Percentiles rank a stretch among this genome's conserved stretches.
Conservation (phyloP, 2,797 vertebrate species). For the Girardinus metallicus region DNA sequence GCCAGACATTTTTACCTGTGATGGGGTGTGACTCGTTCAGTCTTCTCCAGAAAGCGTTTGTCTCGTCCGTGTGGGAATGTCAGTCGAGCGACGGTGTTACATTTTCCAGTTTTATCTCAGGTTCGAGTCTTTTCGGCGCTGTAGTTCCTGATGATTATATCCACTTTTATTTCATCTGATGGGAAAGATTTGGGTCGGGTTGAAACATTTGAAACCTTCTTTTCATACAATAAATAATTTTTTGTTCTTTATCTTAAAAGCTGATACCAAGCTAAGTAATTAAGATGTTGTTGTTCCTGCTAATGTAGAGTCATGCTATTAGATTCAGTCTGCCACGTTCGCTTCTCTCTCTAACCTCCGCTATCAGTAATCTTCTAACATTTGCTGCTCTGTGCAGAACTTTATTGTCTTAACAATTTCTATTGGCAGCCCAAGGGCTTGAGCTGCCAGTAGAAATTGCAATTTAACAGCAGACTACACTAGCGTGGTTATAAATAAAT, state of each 20-base stretch:
- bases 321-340: background rate
- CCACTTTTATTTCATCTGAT: background rate
- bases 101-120: background rate
- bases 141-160: background rate
- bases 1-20: background rate
- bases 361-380: background rate
- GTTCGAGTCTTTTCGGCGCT: background rate
- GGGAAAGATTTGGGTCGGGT: background rate
- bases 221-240: background rate
- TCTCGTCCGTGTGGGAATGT: background rate
- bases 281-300: background rate
- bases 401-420: conserved; percentile 3
- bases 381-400: background rate
- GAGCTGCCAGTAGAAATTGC: background rate
- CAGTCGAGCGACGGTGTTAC: background rate
- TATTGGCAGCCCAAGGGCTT: background rate
- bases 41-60: background rate
- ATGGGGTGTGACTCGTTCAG: background rate
- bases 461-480: conserved; percentile 5
- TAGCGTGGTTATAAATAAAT: conserved; percentile 25
- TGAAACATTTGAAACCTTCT: background rate
- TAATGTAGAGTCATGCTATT: background rate
- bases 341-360: background rate
- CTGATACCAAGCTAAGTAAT: background rate
- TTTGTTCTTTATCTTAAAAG: background rate